These are phyloP conservation scores for Semnornis frantzii DNA, from an alignment of 2,113 vertebrate genomes.

Conservation along the genomic window DNA sequence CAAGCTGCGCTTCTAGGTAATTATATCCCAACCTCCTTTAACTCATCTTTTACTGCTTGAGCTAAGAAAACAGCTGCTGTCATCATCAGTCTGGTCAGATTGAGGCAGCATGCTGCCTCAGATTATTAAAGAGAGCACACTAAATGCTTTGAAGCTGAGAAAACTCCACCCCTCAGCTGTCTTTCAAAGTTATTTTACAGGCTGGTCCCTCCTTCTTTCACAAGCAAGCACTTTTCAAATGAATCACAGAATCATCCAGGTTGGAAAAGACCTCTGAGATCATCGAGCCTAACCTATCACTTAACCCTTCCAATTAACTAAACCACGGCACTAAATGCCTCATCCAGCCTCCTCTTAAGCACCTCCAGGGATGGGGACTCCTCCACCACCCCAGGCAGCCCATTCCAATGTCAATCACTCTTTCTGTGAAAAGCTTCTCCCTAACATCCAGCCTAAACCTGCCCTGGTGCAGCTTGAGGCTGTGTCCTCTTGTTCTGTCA, in stretches of 20 bases:
- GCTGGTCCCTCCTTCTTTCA: not conserved
- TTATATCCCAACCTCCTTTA: not conserved
- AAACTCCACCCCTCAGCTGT: not conserved
- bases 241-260: not conserved
- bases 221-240: not conserved
- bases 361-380: too few species aligned
- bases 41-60: not conserved
- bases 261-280: too few species aligned
- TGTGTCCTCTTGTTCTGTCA: too few species aligned
- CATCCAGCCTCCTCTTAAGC: too few species aligned
- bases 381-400: too few species aligned
- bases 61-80: not conserved
- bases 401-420: too few species aligned
- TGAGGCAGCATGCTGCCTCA: not conserved
- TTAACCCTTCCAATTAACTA: too few species aligned
- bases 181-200: not conserved
- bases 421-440: too few species aligned
- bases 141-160: slow-evolving; percentile 29
- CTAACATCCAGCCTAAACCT: too few species aligned
- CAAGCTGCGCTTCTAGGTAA: not conserved
- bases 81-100: not conserved
- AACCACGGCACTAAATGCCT: too few species aligned
- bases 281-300: too few species aligned
- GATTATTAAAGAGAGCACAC: not conserved
- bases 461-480: too few species aligned